phyloP scores from a whole-genome alignment of 1,140 invertebrate species.

The Brachionus rubens region DNA sequence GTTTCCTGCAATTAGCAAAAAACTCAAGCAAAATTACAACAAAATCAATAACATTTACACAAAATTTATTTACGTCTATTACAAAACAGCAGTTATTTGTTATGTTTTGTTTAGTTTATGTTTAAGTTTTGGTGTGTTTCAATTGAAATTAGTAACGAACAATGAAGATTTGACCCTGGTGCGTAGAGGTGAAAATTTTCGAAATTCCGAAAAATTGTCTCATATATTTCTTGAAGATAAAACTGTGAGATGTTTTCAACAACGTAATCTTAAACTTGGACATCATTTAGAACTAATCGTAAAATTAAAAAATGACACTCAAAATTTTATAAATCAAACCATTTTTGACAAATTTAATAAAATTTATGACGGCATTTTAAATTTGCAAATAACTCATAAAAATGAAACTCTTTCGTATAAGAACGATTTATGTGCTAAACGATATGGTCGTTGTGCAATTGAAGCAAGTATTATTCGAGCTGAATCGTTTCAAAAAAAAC shows the following conservation, averaged over 20 bases:
- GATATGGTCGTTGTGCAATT: constrained; percentile 2
- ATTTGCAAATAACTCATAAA: neutral
- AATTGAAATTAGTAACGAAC: neutral
- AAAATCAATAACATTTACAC: too few species aligned
- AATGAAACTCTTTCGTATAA: neutral
- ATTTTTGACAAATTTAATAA: constrained; percentile 17
- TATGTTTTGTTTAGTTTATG: neutral
- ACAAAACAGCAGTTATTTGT: neutral
- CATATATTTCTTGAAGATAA: neutral
- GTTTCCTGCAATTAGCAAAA: too few species aligned
- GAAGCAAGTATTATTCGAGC: constrained; percentile 12
- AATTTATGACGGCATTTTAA: constrained; percentile 1
- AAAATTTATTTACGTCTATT: too few species aligned
- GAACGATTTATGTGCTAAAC: neutral
- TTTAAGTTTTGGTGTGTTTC: constrained; percentile 12
- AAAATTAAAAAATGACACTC: neutral
- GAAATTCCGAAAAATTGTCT: neutral
- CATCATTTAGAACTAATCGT: constrained; percentile 21
- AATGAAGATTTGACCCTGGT: constrained; percentile 1
- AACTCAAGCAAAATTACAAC: neutral
- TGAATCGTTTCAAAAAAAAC: constrained; percentile 19
- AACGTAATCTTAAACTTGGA: neutral
- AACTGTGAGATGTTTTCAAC: constrained; percentile 14
- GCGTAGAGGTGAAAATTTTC: neutral
- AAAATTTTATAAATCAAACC: neutral